phyloP scores from a whole-genome alignment of 2,888 invertebrate genomes.

The Nephrotoma flavescens region DNA sequence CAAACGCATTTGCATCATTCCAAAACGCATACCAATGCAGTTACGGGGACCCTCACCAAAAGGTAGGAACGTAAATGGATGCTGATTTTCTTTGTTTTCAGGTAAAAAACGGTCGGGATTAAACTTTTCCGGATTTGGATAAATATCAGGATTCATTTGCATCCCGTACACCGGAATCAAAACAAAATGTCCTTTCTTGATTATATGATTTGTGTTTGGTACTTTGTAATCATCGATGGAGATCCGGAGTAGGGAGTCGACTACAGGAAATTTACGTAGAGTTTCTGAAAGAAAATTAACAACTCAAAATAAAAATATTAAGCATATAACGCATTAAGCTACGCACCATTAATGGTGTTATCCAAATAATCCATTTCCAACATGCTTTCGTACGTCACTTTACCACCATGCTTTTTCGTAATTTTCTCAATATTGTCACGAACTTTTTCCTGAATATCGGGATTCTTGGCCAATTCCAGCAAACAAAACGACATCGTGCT shows the following conservation, averaged over 20 bases:
- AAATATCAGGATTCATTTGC: too few relatives aligned
- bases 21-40: conserved; percentile 23
- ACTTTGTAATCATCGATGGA: conserved; percentile 24
- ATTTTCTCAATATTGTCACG: background rate
- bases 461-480: background rate
- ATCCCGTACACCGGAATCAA: conserved; percentile 12
- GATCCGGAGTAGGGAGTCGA: conserved; percentile 27
- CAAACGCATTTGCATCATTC: conserved; percentile 24
- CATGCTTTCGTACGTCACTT: conserved; percentile 28
- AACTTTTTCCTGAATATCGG: background rate
- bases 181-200: conserved; percentile 22
- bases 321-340: too few relatives aligned
- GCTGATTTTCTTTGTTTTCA: too few relatives aligned
- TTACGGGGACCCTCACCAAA: too few relatives aligned
- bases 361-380: conserved; percentile 25
- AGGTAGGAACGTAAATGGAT: too few relatives aligned
- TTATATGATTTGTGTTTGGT: conserved; percentile 10
- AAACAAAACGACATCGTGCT: background rate
- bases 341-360: background rate
- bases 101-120: too few relatives aligned
- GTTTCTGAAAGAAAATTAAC: conserved; percentile 17
- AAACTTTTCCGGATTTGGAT: too few relatives aligned
- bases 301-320: too few relatives aligned
- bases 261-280: conserved; percentile 31
- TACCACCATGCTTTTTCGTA: conserved; percentile 13